phyloP scores from a whole-genome alignment of 2,113 vertebrate species.

The Peucedramus taeniatus region DNA sequence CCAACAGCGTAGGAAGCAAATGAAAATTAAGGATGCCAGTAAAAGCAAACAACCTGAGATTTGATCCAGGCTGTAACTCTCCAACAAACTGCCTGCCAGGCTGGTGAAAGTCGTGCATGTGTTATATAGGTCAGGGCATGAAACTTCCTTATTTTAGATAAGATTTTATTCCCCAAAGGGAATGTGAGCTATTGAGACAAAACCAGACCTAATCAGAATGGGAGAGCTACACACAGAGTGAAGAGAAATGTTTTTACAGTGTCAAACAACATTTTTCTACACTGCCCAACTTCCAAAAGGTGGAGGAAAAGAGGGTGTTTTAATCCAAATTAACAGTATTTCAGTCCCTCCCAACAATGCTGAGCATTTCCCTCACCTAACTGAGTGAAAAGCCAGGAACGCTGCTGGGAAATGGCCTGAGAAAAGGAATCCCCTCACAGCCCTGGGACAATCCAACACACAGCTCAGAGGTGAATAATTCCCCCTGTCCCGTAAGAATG shows the following conservation, averaged over 20 bases:
- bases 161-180: background rate
- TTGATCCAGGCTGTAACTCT: background rate
- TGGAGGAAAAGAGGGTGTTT: background rate
- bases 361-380: background rate
- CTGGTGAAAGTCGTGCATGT: background rate
- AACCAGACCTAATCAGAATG: background rate
- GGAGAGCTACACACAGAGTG: background rate
- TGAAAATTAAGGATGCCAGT: background rate
- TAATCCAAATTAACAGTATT: background rate
- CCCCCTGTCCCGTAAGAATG: background rate
- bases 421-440: background rate
- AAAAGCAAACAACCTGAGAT: background rate
- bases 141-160: background rate
- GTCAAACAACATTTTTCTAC: background rate
- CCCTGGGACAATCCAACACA: rapidly evolving
- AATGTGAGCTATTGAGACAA: background rate
- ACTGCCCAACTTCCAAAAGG: background rate
- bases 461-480: background rate
- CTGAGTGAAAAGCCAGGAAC: too few relatives aligned
- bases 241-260: background rate
- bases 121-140: background rate
- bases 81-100: background rate
- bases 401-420: background rate
- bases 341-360: background rate
- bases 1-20: background rate